Base-by-base conservation (phyloP, 2,113 vertebrate species). In the Leucopsar rothschildi region DNA sequence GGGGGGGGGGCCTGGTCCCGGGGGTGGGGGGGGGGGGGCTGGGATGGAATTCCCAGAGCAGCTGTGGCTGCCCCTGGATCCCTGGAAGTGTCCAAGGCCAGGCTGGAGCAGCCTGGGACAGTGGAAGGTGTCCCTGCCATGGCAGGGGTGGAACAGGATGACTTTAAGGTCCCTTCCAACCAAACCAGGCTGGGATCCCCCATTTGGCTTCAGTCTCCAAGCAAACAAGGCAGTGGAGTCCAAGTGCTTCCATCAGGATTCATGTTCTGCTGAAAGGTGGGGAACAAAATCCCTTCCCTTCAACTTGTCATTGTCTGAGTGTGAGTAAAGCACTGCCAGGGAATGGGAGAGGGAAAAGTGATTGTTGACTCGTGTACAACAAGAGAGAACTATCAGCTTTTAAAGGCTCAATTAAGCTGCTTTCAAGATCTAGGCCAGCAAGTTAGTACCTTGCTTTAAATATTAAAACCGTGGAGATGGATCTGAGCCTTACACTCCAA, bases 81-180 rank as follows among this genome's bases (percentile, higher is more conserved):
- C 44, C 68, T 57, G 68, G 44, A 0, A 20, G 24, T 52, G 77
- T 0, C 60, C 33, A 2, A 73, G 44, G 23, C 27, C 59, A 52
- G 52, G 23, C 0, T 59, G 52, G 39, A 75, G 37, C 28, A 15
- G 0, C 33, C 45, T 68, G 69, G 78, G 11, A 14, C 0, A 1
- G 29, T 18, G n/a, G 24, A 0, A 75, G 12, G 2, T 40, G 60
- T 53, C 45, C 37, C 33, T 52, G 39, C 5, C 45, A 29, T 9
- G 39, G 44, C 19, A 53, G 37, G 28, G 28, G 9, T 21, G 39
- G 23, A 0, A n/a, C 1, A 0, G 53, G 60, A 10, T 29, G 53
- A 1, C 1, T 68, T 6, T 8, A 2, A 53, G 28, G 16, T 31
- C 39, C 12, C 2, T 60, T 2, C 53, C 11, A 25, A n/a, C 10